A percentile compares a stretch with the other conserved stretches of the same genome.
Conservation (phyloP, 2,888 invertebrate species). For the Spisula solida region DNA sequence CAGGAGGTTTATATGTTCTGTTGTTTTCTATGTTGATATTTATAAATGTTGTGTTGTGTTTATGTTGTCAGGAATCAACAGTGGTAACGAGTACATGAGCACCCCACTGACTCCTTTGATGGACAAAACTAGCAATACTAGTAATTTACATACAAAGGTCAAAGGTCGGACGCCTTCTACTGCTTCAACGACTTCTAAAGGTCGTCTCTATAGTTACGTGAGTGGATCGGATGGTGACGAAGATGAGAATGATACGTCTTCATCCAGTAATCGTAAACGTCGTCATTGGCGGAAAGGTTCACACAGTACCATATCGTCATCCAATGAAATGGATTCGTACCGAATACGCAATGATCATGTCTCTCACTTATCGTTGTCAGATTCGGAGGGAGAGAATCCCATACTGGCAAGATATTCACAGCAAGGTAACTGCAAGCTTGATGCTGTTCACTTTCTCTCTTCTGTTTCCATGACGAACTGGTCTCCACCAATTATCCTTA, state of each 20-base stretch:
- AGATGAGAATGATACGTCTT: conserved; percentile 75
- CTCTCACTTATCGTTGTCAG: conserved; percentile 74
- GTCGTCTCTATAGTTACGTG: conserved; percentile 77
- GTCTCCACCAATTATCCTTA: background rate
- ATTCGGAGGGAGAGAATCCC: conserved; percentile 62
- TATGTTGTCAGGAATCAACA: conserved; percentile 65
- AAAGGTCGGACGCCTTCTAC: conserved; percentile 63
- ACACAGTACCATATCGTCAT: conserved; percentile 77
- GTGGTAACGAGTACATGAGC: conserved; percentile 71
- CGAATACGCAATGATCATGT: conserved; percentile 69
- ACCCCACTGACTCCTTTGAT: conserved; percentile 67
- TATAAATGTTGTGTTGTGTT: conserved; percentile 65
- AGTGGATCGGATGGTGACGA: conserved; percentile 85
- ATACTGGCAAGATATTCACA: conserved; percentile 51
- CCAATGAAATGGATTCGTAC: conserved; percentile 74
- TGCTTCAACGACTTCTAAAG: conserved; percentile 63
- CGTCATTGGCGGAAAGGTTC: conserved; percentile 68
- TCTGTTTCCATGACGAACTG: background rate
- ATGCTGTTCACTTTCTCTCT: background rate
- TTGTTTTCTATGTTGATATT: conserved; percentile 40
- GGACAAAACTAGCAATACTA: conserved; percentile 57
- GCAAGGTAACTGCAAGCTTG: conserved; percentile 56
- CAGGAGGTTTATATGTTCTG: conserved; percentile 45
- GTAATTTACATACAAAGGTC: conserved; percentile 48
- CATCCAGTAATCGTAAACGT: conserved; percentile 69